A percentile compares a stretch with the other conserved stretches of the same genome.
phyloP scores from a whole-genome alignment of 2,888 invertebrate genomes.

The Deilephila porcellus region DNA sequence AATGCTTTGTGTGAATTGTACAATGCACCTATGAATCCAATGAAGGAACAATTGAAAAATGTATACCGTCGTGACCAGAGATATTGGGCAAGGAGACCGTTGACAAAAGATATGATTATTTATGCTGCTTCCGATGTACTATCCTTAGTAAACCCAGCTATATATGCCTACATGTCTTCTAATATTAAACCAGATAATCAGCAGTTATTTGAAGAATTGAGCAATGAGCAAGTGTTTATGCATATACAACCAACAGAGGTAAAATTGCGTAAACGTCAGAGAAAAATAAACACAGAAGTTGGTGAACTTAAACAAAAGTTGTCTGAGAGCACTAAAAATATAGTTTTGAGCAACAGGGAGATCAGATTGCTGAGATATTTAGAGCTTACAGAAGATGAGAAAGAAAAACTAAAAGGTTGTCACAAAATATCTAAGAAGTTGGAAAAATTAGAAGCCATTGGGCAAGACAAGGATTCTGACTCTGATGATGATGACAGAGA shows the following conservation, averaged over 20 bases:
- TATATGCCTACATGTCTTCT: conserved; percentile 88
- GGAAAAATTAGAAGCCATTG: conserved; percentile 93
- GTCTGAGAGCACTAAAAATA: conserved; percentile 91
- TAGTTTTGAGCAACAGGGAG: conserved; percentile 96
- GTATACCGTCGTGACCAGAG: conserved; percentile 93
- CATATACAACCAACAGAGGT: conserved; percentile 94
- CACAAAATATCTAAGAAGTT: conserved; percentile 96
- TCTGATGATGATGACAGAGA: conserved; percentile 90
- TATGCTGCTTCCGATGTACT: conserved; percentile 96
- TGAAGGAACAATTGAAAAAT: conserved; percentile 95
- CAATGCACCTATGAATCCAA: conserved; percentile 94
- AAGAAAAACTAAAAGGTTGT: conserved; percentile 95
- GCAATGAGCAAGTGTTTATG: conserved; percentile 94
- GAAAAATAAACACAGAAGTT: conserved; percentile 96
- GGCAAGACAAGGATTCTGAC: conserved; percentile 90
- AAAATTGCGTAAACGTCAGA: conserved; percentile 93
- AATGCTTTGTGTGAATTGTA: conserved; percentile 96
- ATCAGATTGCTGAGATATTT: conserved; percentile 94
- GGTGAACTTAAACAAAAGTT: conserved; percentile 93
- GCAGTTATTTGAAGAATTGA: conserved; percentile 91
- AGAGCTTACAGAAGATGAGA: conserved; percentile 96
- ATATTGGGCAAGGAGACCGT: conserved; percentile 95
- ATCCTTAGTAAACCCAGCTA: conserved; percentile 93
- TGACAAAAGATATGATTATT: conserved; percentile 95
- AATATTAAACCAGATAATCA: conserved; percentile 89